phyloP scores from a whole-genome alignment of 1,140 invertebrate genomes.

The Polypedilum vanderplanki region DNA sequence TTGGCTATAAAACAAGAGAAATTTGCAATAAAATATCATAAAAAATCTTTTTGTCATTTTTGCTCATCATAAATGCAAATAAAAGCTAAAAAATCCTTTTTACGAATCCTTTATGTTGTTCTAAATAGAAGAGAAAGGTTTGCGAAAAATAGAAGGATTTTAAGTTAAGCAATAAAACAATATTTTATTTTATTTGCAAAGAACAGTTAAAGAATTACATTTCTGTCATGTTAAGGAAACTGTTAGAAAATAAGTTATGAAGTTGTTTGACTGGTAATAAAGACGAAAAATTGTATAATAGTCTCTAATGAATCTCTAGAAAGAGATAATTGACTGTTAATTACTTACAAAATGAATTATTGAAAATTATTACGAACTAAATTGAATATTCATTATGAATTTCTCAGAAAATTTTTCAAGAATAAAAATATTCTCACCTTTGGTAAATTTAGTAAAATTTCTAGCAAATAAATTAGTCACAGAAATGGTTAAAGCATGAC shows the following conservation, averaged over 20 bases:
- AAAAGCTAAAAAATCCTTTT: constrained; percentile 17
- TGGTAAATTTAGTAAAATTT: neutral
- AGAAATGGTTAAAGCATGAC: neutral
- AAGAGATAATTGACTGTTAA: too few species aligned
- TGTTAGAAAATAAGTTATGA: too few species aligned
- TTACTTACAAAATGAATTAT: too few species aligned
- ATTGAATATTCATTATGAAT: too few species aligned
- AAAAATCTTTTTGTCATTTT: neutral
- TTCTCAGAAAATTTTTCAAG: too few species aligned
- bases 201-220: too few species aligned
- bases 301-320: too few species aligned
- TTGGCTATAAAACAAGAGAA: neutral
- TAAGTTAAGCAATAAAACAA: neutral
- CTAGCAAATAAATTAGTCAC: neutral
- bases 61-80: neutral
- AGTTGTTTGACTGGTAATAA: too few species aligned
- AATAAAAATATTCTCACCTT: too few species aligned
- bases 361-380: too few species aligned
- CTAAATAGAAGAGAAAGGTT: constrained; percentile 5
- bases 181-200: neutral
- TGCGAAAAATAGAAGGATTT: neutral
- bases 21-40: constrained; percentile 12
- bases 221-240: too few species aligned
- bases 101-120: constrained; percentile 9
- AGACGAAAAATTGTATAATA: too few species aligned